Evolutionary conservation across 1,140 invertebrate genomes (phyloP), one percentile per base, ranked within the genome.

Genomic region (Manduca sexta): DNA sequence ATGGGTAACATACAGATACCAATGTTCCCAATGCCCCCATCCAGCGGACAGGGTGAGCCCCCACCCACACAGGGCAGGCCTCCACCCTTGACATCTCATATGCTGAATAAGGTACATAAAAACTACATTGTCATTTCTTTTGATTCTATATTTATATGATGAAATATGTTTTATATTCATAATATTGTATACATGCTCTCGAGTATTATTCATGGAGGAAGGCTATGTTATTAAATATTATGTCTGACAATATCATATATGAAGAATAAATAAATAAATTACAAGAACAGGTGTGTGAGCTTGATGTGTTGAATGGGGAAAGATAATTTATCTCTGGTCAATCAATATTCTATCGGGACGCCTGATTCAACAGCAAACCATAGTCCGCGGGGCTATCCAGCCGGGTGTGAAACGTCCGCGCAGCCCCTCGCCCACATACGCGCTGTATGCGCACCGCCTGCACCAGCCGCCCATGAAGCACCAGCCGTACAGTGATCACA

Each of bases 341-440:
- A 31, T 31, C 1, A n/a, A 31, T 1, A 31, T 31, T n/a, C n/a
- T n/a, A n/a, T n/a, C 33, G 4, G 12, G 6, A 12, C 11, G 12
- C 11, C 12, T 35, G 6, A 35, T n/a, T n/a, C n/a, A 67, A 64
- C 70, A 77, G 56, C 74, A 75, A 52, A 72, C 63, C 3, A 70
- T 80, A 38, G 74, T 81, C 6, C 66, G 77, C 13, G 74, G 74
- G 5, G 75, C 80, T 0, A 77, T 84, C 38, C 77, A 84, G 37
- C 69, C 67, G 0, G 78, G 76, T 30, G 79, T 85, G 1, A 89
- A 89, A 52, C 71, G 88, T 8, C 81, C 75, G 4, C 73, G 88
- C 2, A 89, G 88, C 42, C 88, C 88, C 0, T 89, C 88, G 4
- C 88, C 88, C 0, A 87, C 86, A 3, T 89, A 89, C 46, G 76